Evolutionary conservation across 2,113 vertebrate species (phyloP).

Genomic region (Phalacrocorax aristotelis): DNA sequence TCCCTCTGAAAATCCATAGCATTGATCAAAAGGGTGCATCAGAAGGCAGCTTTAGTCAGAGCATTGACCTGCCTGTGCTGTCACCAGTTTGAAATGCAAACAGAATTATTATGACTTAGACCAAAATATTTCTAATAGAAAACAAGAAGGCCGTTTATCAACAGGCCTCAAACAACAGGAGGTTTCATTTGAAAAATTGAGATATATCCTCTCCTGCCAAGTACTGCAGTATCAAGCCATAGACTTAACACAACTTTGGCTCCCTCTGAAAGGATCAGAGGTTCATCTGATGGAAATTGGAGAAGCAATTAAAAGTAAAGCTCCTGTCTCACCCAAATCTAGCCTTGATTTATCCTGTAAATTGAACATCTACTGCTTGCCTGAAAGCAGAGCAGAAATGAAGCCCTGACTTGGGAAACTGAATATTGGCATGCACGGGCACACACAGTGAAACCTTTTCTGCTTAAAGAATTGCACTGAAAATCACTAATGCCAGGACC

Average conservation of each 20-base stretch:
- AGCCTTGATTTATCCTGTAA: not conserved
- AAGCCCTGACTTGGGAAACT: not conserved
- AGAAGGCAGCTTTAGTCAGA: not conserved
- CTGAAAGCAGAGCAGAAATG: not conserved
- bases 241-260: not conserved
- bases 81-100: not conserved
- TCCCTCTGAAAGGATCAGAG: not conserved
- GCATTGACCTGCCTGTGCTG: not conserved
- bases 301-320: conserved; percentile 44
- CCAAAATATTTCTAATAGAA: conserved; percentile 18
- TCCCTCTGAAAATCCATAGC: not conserved
- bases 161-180: not conserved
- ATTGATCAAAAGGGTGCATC: not conserved
- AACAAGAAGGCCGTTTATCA: not conserved
- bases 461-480: not conserved
- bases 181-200: conserved; percentile 29
- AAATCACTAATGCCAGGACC: not conserved
- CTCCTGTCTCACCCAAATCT: not conserved
- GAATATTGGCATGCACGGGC: not conserved
- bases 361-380: not conserved
- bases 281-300: not conserved
- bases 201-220: not conserved
- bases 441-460: not conserved
- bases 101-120: not conserved
- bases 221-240: not conserved